Evolutionary conservation across 2,888 invertebrate species (phyloP), one percentile per base, ranked within the genome.

Genomic region (Brassicogethes aeneus): DNA sequence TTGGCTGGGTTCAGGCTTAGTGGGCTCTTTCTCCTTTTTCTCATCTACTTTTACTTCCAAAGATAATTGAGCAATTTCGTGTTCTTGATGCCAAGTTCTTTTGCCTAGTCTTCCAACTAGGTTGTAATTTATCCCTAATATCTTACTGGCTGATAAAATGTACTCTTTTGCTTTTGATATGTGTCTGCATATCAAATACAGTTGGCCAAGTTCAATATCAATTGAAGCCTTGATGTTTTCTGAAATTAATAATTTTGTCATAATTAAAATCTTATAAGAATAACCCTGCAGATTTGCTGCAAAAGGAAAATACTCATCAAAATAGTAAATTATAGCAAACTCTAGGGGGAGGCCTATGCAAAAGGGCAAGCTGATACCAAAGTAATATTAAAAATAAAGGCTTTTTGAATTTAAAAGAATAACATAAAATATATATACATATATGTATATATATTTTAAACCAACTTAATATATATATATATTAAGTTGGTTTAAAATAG

Each of bases 51-150:
- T 5, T 36, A 89, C 77, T 53, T 80, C 76, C 0, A 94, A 64
- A 30, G 83, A 78, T 12, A 97, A 71, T 61, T 96, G 97, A 0
- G 97, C 80, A 35, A 91, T 66, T 17, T 83, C 76, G 33, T 80
- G 81, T 52, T 82, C 76, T 64, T 99, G 97, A 62, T 80, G 92
- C 56, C 83, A 85, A 5, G 97, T 97, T 46, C 96, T 76, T 62
- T 88, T 86, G 0, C 96, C 96, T 50, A 96, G 68, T 23, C 85
- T 78, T 51, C 92, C 89, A 71, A 71, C 62, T 2, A 92, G 72
- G 53, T 80, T 75, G 32, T 90, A 68, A 34, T 76, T 74, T 32
- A 94, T 64, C 3, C 80, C 78, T 16, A 85, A 71, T 31, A 77
- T 62, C 33, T 77, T 70, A 48, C 75, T 73, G 0, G 87, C 83